Percentiles rank a stretch among this genome's conserved stretches.
These are phyloP conservation scores for Plebejus anna DNA, from an alignment of 2,888 invertebrate genomes.

Conservation along the genomic window DNA sequence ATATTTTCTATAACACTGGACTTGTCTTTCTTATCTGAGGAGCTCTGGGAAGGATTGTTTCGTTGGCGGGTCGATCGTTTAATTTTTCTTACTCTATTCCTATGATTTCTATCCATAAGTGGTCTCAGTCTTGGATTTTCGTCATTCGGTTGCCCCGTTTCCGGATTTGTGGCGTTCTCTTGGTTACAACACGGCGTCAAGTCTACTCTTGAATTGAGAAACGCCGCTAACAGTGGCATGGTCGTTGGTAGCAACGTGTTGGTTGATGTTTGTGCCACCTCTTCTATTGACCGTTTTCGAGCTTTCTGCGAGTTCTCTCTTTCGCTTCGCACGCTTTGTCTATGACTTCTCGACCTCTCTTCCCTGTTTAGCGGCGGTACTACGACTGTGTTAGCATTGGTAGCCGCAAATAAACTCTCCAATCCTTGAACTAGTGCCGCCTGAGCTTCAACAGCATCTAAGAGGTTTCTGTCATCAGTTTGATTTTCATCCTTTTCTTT, in stretches of 20 bases:
- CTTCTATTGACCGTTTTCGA: conserved; percentile 77
- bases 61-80: conserved; percentile 78
- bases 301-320: conserved; percentile 67
- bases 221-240: conserved; percentile 82
- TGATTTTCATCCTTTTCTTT: conserved; percentile 70
- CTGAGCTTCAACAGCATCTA: conserved; percentile 76
- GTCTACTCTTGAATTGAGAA: conserved; percentile 81
- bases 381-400: conserved; percentile 72
- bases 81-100: conserved; percentile 75
- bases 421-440: conserved; percentile 79
- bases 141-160: conserved; percentile 52
- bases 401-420: conserved; percentile 74
- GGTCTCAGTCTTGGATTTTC: conserved; percentile 64
- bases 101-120: conserved; percentile 72
- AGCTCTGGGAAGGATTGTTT: conserved; percentile 59
- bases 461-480: conserved; percentile 63
- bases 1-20: conserved; percentile 50
- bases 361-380: conserved; percentile 70
- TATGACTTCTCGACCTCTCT: conserved; percentile 59
- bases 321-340: conserved; percentile 68
- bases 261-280: conserved; percentile 82
- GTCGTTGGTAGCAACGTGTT: conserved; percentile 83
- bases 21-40: conserved; percentile 58
- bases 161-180: conserved; percentile 49
- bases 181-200: conserved; percentile 70